Percentiles rank a stretch among this genome's conserved stretches.
These are phyloP conservation scores for Lophius piscatorius DNA, from an alignment of 2,113 vertebrate species.

Conservation along the genomic window DNA sequence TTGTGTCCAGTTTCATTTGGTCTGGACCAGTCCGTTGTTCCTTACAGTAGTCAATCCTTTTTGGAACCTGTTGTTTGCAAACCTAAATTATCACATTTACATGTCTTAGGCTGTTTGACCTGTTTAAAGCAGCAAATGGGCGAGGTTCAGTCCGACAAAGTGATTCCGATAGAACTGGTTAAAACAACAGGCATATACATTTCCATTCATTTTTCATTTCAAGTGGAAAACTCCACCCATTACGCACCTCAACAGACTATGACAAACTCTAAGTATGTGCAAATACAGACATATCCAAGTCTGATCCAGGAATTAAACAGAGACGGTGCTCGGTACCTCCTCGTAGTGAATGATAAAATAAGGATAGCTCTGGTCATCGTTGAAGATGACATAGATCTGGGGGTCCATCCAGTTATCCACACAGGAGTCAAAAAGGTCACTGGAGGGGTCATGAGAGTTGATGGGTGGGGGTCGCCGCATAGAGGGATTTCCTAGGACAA, in stretches of 20 bases:
- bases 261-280: constrained; percentile 41
- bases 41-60: constrained; percentile 36
- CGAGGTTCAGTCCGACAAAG: constrained; percentile 9
- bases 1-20: constrained; percentile 49
- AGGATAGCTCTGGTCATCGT: constrained; percentile 98
- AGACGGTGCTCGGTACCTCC: constrained; percentile 92
- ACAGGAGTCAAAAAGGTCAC: constrained; percentile 98
- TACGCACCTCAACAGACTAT: background rate
- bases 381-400: constrained; percentile 99
- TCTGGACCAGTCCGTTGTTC: constrained; percentile 28
- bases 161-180: constrained; percentile 1
- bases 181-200: constrained; percentile 1
- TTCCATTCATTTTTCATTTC: constrained; percentile 12
- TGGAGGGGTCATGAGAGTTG: constrained; percentile 90
- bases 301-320: constrained; percentile 80
- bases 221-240: constrained; percentile 22
- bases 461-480: constrained; percentile 95
- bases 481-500: constrained; percentile 93
- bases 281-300: constrained; percentile 25
- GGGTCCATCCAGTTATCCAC: constrained; percentile 99
- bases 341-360: constrained; percentile 99
- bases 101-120: constrained; percentile 35
- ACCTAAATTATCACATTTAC: constrained; percentile 34
- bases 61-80: constrained; percentile 30
- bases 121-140: constrained; percentile 33